phyloP scores from a whole-genome alignment of 37 sponge, comb jelly and placozoan genomes.

The Agelas oroides region DNA sequence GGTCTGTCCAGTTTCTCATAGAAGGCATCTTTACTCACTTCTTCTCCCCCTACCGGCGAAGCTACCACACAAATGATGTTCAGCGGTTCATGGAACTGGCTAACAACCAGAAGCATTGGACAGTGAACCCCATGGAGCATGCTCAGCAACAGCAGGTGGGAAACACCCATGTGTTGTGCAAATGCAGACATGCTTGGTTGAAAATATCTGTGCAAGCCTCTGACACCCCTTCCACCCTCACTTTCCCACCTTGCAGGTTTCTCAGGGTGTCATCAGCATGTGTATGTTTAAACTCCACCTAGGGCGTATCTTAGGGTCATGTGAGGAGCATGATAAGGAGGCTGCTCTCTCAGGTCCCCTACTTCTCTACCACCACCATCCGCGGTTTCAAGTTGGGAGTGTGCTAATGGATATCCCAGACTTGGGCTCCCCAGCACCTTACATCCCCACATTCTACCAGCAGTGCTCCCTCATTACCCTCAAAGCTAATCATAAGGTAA shows the following conservation, averaged over 20 bases:
- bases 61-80: constrained; percentile 17
- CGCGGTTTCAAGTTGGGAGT: constrained; percentile 16
- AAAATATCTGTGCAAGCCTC: no score
- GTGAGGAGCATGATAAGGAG: background rate
- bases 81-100: constrained; percentile 64
- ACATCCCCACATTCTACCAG: constrained; percentile 65
- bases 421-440: constrained; percentile 31
- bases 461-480: constrained; percentile 36
- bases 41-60: constrained; percentile 22
- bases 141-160: background rate
- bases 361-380: constrained; percentile 35
- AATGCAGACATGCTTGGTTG: no score
- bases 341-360: constrained; percentile 32
- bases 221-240: no score
- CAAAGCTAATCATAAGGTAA: constrained; percentile 24
- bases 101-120: constrained; percentile 42
- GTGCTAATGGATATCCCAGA: background rate
- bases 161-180: no score
- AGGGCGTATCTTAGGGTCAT: constrained; percentile 53
- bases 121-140: background rate
- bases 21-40: constrained; percentile 55
- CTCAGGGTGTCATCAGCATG: constrained; percentile 28
- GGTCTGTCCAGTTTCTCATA: background rate
- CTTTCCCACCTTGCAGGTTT: no score
- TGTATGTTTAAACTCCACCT: constrained; percentile 58